These are phyloP conservation scores for Carlito syrichta DNA, from an alignment of 2,113 vertebrate species.

Conservation along the genomic window DNA sequence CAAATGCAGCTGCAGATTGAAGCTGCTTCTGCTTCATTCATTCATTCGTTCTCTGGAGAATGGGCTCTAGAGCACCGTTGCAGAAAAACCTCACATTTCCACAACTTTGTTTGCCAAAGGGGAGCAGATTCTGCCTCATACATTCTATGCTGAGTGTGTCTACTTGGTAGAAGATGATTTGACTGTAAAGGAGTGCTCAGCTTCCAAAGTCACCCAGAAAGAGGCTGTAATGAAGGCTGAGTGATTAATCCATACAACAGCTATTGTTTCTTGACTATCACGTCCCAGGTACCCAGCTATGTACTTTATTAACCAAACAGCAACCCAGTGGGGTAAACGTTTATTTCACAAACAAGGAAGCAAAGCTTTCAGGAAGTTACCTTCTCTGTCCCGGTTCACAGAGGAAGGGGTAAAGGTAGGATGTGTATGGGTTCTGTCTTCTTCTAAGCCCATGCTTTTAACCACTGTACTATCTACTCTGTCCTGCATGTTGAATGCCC, in stretches of 20 bases:
- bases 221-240: not conserved
- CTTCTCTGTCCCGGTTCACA: not conserved
- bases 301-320: not conserved
- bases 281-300: not conserved
- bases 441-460: not conserved
- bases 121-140: not conserved
- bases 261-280: not conserved
- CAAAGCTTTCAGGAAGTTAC: not conserved
- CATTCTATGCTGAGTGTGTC: not conserved
- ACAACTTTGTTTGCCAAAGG: not conserved
- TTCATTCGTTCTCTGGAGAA: too few species aligned
- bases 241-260: not conserved
- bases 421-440: not conserved
- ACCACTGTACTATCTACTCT: fast-evolving
- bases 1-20: too few species aligned
- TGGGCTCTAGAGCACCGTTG: not conserved
- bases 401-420: not conserved
- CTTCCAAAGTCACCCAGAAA: not conserved
- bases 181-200: not conserved
- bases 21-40: too few species aligned
- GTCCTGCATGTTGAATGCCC: not conserved
- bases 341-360: not conserved
- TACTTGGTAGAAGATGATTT: not conserved
- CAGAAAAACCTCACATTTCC: not conserved
- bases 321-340: fast-evolving